These are phyloP conservation scores for Dreissena polymorpha DNA, from an alignment of 1,140 invertebrate species.

Conservation along the genomic window DNA sequence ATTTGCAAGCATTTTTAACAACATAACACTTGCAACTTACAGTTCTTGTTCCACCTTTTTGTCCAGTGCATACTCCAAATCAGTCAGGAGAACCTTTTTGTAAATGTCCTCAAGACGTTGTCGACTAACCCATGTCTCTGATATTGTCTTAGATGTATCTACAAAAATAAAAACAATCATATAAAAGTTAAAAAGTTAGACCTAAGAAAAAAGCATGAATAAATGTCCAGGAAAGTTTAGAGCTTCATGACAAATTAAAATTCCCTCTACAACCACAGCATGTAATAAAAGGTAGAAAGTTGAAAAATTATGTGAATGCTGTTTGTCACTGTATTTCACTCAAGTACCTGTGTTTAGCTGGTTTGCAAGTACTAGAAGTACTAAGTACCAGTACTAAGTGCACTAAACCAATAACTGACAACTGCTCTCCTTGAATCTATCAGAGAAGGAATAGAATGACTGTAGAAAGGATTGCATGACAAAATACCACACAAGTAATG, in stretches of 20 bases:
- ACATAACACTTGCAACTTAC: slow-evolving; percentile 72
- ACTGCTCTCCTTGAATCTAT: no score
- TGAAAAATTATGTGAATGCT: neutral
- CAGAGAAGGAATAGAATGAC: no score
- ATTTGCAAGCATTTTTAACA: no score
- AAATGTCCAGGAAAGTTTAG: neutral
- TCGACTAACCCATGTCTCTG: slow-evolving; percentile 76
- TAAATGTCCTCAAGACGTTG: slow-evolving; percentile 86
- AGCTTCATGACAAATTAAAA: neutral
- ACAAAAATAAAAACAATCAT: slow-evolving; percentile 11
- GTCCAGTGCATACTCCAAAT: slow-evolving; percentile 93
- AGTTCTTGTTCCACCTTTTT: slow-evolving; percentile 94
- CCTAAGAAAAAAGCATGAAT: neutral
- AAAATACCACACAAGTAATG: no score
- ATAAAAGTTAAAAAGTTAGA: neutral
- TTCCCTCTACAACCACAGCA: neutral
- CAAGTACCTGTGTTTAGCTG: no score
- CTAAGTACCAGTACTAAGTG: no score
- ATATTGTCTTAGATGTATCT: slow-evolving; percentile 59
- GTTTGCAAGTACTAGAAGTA: no score
- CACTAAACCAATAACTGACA: no score
- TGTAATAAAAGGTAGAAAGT: neutral
- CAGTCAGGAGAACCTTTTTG: slow-evolving; percentile 89
- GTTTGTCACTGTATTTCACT: neutral
- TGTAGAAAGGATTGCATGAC: no score